These are phyloP conservation scores for Hycleus phaleratus DNA, from an alignment of 1,140 invertebrate genomes.

Conservation along the genomic window DNA sequence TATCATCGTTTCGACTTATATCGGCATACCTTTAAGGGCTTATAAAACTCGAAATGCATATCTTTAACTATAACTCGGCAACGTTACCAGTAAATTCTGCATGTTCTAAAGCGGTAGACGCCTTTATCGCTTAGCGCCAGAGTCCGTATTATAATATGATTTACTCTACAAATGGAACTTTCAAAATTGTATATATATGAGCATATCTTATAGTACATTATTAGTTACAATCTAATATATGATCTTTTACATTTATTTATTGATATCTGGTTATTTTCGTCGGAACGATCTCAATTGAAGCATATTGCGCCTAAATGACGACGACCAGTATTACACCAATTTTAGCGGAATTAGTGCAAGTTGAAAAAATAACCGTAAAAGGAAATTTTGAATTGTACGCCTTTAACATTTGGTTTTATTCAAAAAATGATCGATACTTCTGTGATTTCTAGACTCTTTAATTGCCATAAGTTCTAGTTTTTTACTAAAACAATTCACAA, in stretches of 20 bases:
- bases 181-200: constrained; percentile 22
- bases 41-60: constrained; percentile 33
- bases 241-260: background rate
- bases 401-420: too few relatives aligned
- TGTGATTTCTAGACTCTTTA: too few relatives aligned
- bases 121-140: constrained; percentile 30
- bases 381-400: too few relatives aligned
- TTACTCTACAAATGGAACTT: constrained; percentile 26
- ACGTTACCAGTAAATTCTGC: constrained; percentile 25
- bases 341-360: too few relatives aligned
- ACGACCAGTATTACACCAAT: too few relatives aligned
- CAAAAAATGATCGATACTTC: too few relatives aligned
- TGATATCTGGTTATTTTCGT: too few relatives aligned
- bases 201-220: constrained; percentile 6
- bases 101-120: constrained; percentile 24
- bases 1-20: constrained; percentile 26
- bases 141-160: constrained; percentile 30
- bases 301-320: too few relatives aligned
- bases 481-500: too few relatives aligned
- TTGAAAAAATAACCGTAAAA: too few relatives aligned
- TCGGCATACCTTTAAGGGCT: constrained; percentile 24
- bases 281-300: too few relatives aligned
- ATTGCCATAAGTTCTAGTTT: too few relatives aligned
- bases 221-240: constrained; percentile 11
- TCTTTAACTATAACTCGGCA: constrained; percentile 22